These are phyloP conservation scores for Poecilus cupreus DNA, from an alignment of 2,888 invertebrate species.

Conservation along the genomic window DNA sequence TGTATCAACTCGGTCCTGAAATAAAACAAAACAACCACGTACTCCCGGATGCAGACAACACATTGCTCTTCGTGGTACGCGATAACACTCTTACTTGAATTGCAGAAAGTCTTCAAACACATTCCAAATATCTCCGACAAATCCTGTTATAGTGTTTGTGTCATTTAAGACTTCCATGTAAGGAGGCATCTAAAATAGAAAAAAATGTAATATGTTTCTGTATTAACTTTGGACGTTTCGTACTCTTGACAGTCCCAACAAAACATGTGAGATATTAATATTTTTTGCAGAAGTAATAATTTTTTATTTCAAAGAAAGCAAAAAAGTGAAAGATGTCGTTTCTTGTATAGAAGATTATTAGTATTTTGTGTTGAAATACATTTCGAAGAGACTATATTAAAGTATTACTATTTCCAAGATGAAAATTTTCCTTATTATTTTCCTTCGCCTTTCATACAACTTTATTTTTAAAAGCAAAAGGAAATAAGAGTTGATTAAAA, in stretches of 20 bases:
- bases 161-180: slow-evolving; percentile 67
- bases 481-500: too few species aligned
- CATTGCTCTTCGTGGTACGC: slow-evolving; percentile 24
- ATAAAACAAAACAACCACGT: slow-evolving; percentile 5
- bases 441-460: too few species aligned
- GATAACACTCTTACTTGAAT: slow-evolving; percentile 68
- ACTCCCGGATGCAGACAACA: neutral
- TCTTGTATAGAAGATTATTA: neutral
- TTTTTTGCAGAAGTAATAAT: neutral
- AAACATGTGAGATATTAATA: neutral
- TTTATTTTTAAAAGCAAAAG: too few species aligned
- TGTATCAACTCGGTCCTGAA: slow-evolving; percentile 65
- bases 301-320: neutral
- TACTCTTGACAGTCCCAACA: neutral
- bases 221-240: neutral
- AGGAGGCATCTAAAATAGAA: slow-evolving; percentile 68
- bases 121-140: slow-evolving; percentile 71
- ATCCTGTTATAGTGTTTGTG: slow-evolving; percentile 68
- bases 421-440: too few species aligned
- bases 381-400: neutral
- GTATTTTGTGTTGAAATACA: neutral
- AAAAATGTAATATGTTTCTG: neutral
- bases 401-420: neutral
- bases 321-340: neutral
- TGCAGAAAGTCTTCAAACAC: slow-evolving; percentile 68